Conservation (phyloP, 2,797 vertebrate genomes). For the Epinephelus awoara region DNA sequence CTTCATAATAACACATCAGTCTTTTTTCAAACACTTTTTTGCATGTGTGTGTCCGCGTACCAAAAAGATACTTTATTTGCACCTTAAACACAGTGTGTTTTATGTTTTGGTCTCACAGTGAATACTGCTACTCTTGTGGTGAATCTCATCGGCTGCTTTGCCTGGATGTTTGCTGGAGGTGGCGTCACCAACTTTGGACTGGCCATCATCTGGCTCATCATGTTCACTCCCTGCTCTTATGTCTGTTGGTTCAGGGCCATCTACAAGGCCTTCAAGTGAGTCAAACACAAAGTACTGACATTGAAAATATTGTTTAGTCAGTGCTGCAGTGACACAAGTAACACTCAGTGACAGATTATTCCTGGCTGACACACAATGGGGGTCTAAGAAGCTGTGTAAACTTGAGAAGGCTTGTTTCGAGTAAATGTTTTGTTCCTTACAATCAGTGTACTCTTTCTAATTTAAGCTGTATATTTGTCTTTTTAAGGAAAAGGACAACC, state of each 20-base stretch:
- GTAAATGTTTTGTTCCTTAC: too few relatives aligned
- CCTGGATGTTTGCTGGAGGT: slow-evolving; percentile 98
- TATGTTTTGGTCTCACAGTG: slow-evolving; percentile 87
- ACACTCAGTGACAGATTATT: not conserved
- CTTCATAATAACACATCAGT: slow-evolving; percentile 1
- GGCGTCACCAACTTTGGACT: slow-evolving; percentile 98
- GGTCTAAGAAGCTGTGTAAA: too few relatives aligned
- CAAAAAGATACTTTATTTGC: not conserved
- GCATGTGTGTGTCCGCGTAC: slow-evolving; percentile 26
- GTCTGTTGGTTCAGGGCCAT: slow-evolving; percentile 99
- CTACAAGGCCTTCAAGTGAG: slow-evolving; percentile 99
- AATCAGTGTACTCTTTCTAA: too few relatives aligned
- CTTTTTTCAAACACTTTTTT: not conserved
- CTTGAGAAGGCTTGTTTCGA: too few relatives aligned
- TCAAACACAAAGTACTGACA: slow-evolving; percentile 43
- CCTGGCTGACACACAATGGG: not conserved
- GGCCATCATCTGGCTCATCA: slow-evolving; percentile 97
- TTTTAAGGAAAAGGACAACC: too few relatives aligned
- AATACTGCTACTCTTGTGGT: slow-evolving; percentile 94
- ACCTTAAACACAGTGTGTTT: not conserved
- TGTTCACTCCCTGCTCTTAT: slow-evolving; percentile 99
- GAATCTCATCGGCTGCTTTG: slow-evolving; percentile 97
- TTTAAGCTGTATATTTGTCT: too few relatives aligned
- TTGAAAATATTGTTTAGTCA: not conserved
- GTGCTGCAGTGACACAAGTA: not conserved